Percentiles rank a stretch among this genome's conserved stretches.
Conservation (phyloP, 2,888 invertebrate species). For the Lamproptera curius region DNA sequence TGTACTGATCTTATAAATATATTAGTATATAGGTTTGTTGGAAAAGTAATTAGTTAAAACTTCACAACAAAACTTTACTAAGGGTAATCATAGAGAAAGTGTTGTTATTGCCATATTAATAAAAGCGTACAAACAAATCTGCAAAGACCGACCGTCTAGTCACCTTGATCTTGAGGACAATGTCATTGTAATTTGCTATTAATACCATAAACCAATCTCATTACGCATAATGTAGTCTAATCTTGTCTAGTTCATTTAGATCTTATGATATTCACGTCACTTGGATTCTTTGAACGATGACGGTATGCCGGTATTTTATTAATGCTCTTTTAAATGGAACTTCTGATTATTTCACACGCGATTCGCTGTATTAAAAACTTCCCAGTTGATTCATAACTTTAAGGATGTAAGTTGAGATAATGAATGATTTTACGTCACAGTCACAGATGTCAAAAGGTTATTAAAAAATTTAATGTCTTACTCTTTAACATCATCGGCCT, state of each 20-base stretch:
- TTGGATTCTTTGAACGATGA: conserved; percentile 10
- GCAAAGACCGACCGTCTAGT: too few species aligned
- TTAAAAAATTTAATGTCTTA: too few species aligned
- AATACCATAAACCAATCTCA: neutral
- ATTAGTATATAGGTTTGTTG: too few species aligned
- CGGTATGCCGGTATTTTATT: neutral
- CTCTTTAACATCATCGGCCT: too few species aligned
- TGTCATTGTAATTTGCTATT: neutral
- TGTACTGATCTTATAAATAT: too few species aligned
- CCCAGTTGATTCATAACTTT: conserved; percentile 1
- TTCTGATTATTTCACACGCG: neutral
- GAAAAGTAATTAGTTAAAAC: too few species aligned
- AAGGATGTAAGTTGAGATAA: conserved; percentile 1
- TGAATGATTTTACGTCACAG: too few species aligned
- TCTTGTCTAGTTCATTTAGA: neutral
- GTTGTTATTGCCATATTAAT: too few species aligned
- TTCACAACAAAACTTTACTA: too few species aligned
- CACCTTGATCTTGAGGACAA: neutral
- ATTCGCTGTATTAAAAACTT: conserved; percentile 1
- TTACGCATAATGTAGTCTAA: neutral
- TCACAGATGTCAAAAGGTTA: too few species aligned
- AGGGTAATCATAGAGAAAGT: too few species aligned
- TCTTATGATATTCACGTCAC: conserved; percentile 1
- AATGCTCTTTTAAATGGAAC: neutral
- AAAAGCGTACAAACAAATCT: too few species aligned